Conservation (phyloP, 1,140 invertebrate species). For the Drosophila azteca region DNA sequence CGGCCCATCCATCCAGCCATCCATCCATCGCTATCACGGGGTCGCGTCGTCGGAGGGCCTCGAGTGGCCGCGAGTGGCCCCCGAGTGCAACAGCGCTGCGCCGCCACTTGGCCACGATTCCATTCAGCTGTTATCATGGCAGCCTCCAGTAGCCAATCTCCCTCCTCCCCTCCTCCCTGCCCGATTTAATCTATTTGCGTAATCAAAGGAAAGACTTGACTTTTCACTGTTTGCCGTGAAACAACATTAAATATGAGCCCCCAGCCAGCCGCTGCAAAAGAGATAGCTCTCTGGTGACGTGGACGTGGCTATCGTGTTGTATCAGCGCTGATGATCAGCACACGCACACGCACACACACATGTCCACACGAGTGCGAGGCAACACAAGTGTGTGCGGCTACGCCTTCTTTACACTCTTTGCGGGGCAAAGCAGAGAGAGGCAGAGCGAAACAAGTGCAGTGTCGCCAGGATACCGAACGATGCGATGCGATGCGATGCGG, state of each 20-base stretch:
- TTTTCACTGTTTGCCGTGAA: conserved; percentile 34
- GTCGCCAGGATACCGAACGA: conserved; percentile 34
- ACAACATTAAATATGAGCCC: conserved; percentile 34
- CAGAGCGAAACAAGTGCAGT: conserved; percentile 45
- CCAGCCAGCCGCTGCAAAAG: not conserved
- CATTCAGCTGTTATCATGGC: conserved; percentile 40
- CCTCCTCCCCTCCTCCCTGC: not conserved
- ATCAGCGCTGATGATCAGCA: conserved; percentile 12
- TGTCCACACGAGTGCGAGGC: not conserved
- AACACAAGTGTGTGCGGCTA: not conserved
- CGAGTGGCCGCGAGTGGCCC: conserved; percentile 54
- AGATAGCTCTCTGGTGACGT: conserved; percentile 6
- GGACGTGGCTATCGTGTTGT: conserved; percentile 18
- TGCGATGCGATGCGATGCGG: conserved; percentile 33
- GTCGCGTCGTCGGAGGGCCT: conserved; percentile 24
- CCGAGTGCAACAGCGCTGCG: conserved; percentile 38
- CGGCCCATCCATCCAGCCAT: conserved; percentile 21
- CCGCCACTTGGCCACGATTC: conserved; percentile 70
- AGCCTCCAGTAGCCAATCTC: conserved; percentile 14
- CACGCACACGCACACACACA: not conserved
- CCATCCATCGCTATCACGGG: conserved; percentile 10
- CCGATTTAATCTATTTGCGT: conserved; percentile 57
- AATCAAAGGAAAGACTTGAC: conserved; percentile 60
- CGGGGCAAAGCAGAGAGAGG: not conserved
- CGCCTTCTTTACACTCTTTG: conserved; percentile 11